Evolutionary conservation across 64 coral and sea anemone genomes (phyloP), one percentile per base, ranked within the genome.

Genomic region (Stichodactyla mertensii): DNA sequence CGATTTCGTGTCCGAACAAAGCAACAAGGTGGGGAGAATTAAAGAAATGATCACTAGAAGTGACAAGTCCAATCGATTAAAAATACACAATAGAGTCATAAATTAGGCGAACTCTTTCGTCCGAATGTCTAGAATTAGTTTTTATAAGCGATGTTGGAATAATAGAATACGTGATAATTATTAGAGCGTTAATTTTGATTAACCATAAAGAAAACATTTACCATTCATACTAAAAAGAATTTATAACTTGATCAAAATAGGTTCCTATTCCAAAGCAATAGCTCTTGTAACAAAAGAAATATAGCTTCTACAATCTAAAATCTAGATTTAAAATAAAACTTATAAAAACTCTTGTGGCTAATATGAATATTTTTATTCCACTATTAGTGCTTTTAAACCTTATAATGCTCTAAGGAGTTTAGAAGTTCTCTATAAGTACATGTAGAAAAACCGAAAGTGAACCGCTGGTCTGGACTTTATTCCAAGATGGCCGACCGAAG

Each of bases 401-500:
- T 15, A 58, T 58, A 4, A 58, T 58, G 4, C 14, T 6, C 56
- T 9, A 74, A 27, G 24, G 8, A 12, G 6, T 4, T n/a, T 74
- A 13, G 0, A 74, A 28, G 27, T 74, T 74, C 69, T 74, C 24
- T 26, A 27, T 9, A 74, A 74, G 6, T 74, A 74, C 10, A 74
- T 45, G 36, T 45, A 45, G 36, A 45, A 2, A 45, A n/a, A 74
- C 6, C 18, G 10, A 23, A 23, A 31, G 0, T 12, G 4, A 74
- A 61, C 92, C 89, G 92, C 89, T 98, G 82, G 24, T 13, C 69
- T 31, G 5, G 24, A 36, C 69, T 74, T 26, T 11, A 74, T 74
- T 31, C 27, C 88, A 97, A 98, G 55, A 98, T 98, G 95, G 95
- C 92, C 89, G 95, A 94, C 27, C 52, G 55, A 45, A 55, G 26